Base-by-base conservation (phyloP, 2,113 vertebrate genomes). In the Trichomycterus rosablanca region DNA sequence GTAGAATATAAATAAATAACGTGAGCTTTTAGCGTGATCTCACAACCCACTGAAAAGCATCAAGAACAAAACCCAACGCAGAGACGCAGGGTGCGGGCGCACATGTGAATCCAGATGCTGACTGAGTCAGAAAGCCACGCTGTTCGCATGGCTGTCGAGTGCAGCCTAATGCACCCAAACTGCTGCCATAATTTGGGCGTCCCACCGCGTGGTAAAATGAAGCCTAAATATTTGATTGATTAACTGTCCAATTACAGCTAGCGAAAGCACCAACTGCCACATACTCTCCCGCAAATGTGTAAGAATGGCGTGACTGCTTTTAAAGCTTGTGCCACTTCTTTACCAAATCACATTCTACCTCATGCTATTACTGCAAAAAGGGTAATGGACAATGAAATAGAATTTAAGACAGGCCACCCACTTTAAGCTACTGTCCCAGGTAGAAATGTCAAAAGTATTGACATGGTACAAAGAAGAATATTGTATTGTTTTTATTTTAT, bases 151-250 rank as follows among this genome's bases (percentile, higher is more conserved):
- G 77, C 55, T 67, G 72, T 64, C 55, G 52, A 61, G 58, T 71
- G 74, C 74, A 74, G 81, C 75, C 78, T 84, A 82, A 85, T 81
- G 81, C 80, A 78, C 66, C 79, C 76, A 73, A 78, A 67, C 63
- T 72, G 73, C 79, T 85, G 83, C 79, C 81, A 82, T 86, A 84
- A 86, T 87, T 80, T 81, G 56, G 80, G 80, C 79, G 78, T 68
- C 81, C 86, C 78, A 80, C 82, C 74, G 83, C 69, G 85, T 77
- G 68, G 75, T 81, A 82, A 82, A 85, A 83, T 80, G 73, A 81
- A 82, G 83, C 83, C 86, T 84, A 83, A 84, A 85, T 86, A 84
- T 86, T 84, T 87, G 85, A 89, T 89, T 87, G 87, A 89, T 87
- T 87, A 85, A 86, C 78, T 76, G 82, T 83, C 83, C 83, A 58